Evolutionary conservation across 2,888 invertebrate species (phyloP), one percentile per base, ranked within the genome.

Genomic region (Rapana venosa): DNA sequence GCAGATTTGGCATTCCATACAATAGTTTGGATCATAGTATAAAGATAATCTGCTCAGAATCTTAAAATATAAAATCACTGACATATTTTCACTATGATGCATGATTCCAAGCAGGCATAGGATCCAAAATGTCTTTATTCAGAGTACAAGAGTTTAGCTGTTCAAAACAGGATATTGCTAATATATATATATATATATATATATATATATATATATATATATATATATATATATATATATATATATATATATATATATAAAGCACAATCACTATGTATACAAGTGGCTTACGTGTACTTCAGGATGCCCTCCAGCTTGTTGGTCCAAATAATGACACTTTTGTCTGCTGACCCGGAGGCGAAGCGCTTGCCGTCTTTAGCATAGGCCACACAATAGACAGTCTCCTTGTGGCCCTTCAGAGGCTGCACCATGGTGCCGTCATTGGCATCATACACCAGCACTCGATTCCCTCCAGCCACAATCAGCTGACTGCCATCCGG

Each of bases 311-410:
- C 99, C 94, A 99, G 97, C 96, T 98, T 98, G 66, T 98, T 98
- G 0, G 98, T 98, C 99, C 99, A 99, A 93, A 99, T 98, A 92
- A 99, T 99, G 86, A 99, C 99, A 96, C 98, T 98, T 96, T 99
- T 99, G 96, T 99, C 99, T 4, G 98, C 98, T 94, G 99, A 98
- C 0, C 99, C 99, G 61, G 98, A 99, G 0, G 99, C 99, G 97
- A 99, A 99, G 94, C 98, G 97, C 95, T 98, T 98, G 0, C 99
- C 99, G 97, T 99, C 99, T 94, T 97, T 97, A 0, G 99, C 98
- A 96, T 99, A 99, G 70, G 98, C 97, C 0, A 99, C 98, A 93
- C 98, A 98, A 96, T 98, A 98, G 0, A 99, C 99, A 30, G 97
- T 97, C 92, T 99, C 99, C 96, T 99, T 99, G 96, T 99, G 99